Conservation (phyloP, 2,888 invertebrate species). For the Andrena praecox region DNA sequence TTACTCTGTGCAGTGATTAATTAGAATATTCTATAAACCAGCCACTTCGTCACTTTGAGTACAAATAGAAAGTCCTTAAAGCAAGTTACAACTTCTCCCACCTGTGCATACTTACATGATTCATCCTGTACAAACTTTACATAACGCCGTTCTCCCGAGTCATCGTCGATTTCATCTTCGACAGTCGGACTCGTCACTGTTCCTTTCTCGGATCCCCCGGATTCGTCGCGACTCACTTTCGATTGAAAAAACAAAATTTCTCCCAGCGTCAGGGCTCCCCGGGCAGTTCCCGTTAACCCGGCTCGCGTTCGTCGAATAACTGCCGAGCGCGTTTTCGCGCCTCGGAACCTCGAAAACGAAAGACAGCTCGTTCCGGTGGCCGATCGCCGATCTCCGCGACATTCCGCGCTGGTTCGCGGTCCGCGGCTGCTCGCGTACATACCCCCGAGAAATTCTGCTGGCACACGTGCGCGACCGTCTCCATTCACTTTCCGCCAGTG, state of each 20-base stretch:
- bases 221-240: not conserved
- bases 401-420: slow-evolving; percentile 31
- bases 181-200: not conserved
- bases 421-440: slow-evolving; percentile 45
- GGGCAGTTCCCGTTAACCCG: not conserved
- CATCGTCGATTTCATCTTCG: not conserved
- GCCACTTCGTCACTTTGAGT: not conserved
- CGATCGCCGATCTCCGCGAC: slow-evolving; percentile 49
- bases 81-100: too few species aligned
- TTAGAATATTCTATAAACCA: too few species aligned
- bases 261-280: not conserved
- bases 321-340: slow-evolving; percentile 6
- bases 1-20: too few species aligned
- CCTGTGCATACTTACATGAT: not conserved
- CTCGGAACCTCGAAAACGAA: slow-evolving; percentile 10
- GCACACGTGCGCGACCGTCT: slow-evolving; percentile 59
- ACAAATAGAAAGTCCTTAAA: not conserved
- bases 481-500: slow-evolving; percentile 70
- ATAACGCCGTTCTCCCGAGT: not conserved
- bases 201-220: not conserved
- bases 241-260: not conserved
- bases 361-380: slow-evolving; percentile 18
- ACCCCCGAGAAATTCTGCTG: slow-evolving; percentile 44
- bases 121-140: not conserved
- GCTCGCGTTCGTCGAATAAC: slow-evolving; percentile 11